Evolutionary conservation across 1,140 invertebrate genomes (phyloP).

Genomic region (Drepana arcuata): DNA sequence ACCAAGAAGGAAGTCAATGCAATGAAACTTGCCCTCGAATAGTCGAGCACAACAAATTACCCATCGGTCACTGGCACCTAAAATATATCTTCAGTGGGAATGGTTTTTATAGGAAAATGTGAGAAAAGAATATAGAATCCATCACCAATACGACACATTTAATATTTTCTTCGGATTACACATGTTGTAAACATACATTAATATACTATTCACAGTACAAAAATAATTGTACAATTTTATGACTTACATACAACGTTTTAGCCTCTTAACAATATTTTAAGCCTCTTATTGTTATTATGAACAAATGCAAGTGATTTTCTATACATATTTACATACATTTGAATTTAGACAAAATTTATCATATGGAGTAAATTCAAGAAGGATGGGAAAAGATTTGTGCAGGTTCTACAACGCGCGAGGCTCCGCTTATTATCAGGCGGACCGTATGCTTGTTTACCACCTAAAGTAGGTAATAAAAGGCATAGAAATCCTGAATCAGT

Average conservation of each 20-base stretch:
- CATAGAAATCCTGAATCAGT: too few species aligned
- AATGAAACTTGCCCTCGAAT: too few species aligned
- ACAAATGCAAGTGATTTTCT: conserved; percentile 1
- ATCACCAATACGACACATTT: conserved; percentile 20
- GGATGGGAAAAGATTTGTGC: neutral
- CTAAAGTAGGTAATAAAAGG: too few species aligned
- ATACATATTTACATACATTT: conserved; percentile 1
- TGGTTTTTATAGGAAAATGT: too few species aligned
- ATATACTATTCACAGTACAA: conserved; percentile 26
- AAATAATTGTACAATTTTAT: conserved; percentile 33
- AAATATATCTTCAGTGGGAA: too few species aligned
- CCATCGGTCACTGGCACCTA: too few species aligned
- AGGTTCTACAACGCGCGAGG: neutral
- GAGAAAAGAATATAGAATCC: conserved; percentile 5
- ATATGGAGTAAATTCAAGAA: neutral
- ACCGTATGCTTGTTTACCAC: too few species aligned
- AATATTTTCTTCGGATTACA: conserved; percentile 20
- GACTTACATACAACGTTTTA: too few species aligned
- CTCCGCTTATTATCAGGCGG: too few species aligned
- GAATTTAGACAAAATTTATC: neutral
- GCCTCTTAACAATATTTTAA: conserved; percentile 11
- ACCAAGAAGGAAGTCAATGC: too few species aligned
- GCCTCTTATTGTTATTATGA: conserved; percentile 2
- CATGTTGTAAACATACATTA: conserved; percentile 16
- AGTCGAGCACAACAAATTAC: too few species aligned